Evolutionary conservation across 2,797 vertebrate genomes (phyloP), one percentile per base, ranked within the genome.

Genomic region (Trematomus bernacchii): DNA sequence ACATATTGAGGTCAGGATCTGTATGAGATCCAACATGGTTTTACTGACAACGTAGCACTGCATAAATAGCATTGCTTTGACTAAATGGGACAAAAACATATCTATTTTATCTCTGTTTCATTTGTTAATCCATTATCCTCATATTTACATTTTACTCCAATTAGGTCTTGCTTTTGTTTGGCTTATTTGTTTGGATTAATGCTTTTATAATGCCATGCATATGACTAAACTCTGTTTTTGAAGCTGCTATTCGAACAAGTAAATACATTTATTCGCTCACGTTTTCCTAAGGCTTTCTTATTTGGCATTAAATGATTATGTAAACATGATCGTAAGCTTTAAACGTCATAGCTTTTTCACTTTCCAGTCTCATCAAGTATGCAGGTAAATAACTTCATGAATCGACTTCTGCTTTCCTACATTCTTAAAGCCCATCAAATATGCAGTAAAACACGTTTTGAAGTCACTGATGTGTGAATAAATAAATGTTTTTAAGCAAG

Each of bases 1-100:
- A 33, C 62, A 54, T 42, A 60, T 58, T 63, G 55, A 51, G 59
- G 78, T 59, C 52, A 51, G 40, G 13, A 55, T 23, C n/a, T 4
- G 47, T 6, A 9, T 46, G 51, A 73, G 83, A 72, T 80, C 74
- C 51, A 16, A 2, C 14, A 60, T 12, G 18, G 30, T 50, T 53
- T 54, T 57, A 27, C 27, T 1, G 68, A 46, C 15, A 16, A 13
- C 18, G 19, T 4, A 57, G 55, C 30, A 51, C 9, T 66, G 74
- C 27, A 27, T 13, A 44, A 10, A 23, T 40, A 7, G 23, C 55
- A 33, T 48, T 19, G 33, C n/a, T 42, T 46, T 69, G 47, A 75
- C 18, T 8, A 13, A n/a, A 40, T 27, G 10, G 43, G 30, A 21
- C 9, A 33, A 40, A 51, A 9, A 59, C n/a, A 18, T 9, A 40